Evolutionary conservation across 2,797 vertebrate species (phyloP).

Genomic region (Pempheris klunzingeri): DNA sequence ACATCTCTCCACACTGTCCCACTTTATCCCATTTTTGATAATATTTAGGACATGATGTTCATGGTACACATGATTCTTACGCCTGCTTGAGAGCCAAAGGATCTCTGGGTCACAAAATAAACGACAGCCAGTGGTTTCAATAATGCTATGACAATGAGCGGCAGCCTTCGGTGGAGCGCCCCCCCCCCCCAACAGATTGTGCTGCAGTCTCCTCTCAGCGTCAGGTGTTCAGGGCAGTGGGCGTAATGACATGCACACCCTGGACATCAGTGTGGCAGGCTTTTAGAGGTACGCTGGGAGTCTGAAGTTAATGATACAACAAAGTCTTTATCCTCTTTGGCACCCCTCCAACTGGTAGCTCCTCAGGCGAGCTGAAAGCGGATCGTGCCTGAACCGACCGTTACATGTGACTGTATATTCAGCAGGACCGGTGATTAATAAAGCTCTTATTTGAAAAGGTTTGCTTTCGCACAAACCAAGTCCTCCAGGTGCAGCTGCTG

Average conservation of each 20-base stretch:
- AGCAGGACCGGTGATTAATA: conserved; percentile 7
- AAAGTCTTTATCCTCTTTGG: background rate
- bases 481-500: conserved; percentile 8
- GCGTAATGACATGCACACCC: background rate
- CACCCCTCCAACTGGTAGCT: background rate
- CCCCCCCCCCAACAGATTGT: background rate
- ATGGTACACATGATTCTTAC: background rate
- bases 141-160: background rate
- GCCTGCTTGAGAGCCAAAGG: background rate
- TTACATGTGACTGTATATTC: background rate
- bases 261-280: background rate
- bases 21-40: background rate
- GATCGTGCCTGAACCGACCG: background rate
- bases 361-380: background rate
- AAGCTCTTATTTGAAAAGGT: conserved; percentile 3
- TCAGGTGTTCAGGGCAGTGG: background rate
- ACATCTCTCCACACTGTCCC: background rate
- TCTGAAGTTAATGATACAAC: conserved; percentile 6
- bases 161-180: no score
- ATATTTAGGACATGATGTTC: background rate
- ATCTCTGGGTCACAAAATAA: background rate
- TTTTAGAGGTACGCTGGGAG: background rate
- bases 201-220: background rate
- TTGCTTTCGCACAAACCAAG: conserved; percentile 8
- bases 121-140: background rate